Base-by-base conservation (phyloP, 1,140 invertebrate genomes). In the Drosophila pachea region DNA sequence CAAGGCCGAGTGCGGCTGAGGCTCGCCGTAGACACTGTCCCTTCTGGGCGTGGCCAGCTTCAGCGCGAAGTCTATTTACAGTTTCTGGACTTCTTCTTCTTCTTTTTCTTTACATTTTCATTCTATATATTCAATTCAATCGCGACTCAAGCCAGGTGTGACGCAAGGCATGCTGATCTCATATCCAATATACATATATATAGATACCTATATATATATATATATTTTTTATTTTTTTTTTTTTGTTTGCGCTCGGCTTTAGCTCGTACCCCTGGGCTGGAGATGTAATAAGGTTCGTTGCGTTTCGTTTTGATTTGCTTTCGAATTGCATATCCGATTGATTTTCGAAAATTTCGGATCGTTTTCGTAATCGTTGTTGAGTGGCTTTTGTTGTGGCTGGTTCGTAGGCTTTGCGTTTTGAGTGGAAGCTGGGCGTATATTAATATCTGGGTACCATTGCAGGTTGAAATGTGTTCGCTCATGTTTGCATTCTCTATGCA, bases 341-440 rank as follows among this genome's bases (percentile, higher is more conserved):
- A 3, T 22, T 22, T 22, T 22, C 22, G 22, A 22, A 22, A 22
- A 22, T 68, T 31, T 36, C 8, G 38, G 36, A 33, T 35, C 52
- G 33, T 11, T 43, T 55, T 7, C 56, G 38, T 5, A 16, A 35
- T 42, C 52, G 31, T 11, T 31, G 12, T 16, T 68, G 8, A 31
- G 56, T 60, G 67, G 43, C 64, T 53, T 72, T 77, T 43, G 74
- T 42, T 54, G 31, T 35, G 49, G 49, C 66, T 55, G 40, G 35
- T 60, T 77, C 56, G 59, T 67, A 65, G 69, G 55, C 40, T 72
- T 74, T 77, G 74, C 66, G 59, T 81, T 43, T 79, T 61, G 54
- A 36, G 63, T 84, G 87, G 86, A 88, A 88, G 86, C 86, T 88
- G 86, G 86, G 86, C 86, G 86, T 88, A 88, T 88, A 88, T 88